phyloP scores from a whole-genome alignment of 2,797 vertebrate genomes.

The Mallotus villosus region DNA sequence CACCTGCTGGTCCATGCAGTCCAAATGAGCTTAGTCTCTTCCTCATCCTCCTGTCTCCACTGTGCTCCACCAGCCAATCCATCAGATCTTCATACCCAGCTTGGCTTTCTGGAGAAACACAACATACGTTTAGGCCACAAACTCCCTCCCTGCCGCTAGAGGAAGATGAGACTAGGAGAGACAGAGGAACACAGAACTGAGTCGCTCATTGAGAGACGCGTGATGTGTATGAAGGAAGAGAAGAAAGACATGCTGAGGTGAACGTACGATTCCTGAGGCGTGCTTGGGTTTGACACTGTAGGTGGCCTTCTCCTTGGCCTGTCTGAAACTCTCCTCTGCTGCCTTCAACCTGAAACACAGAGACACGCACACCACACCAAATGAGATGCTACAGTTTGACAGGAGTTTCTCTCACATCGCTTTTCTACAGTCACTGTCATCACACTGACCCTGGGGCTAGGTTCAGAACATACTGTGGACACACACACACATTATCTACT shows the following conservation, averaged over 20 bases:
- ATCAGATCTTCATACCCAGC: constrained; percentile 94
- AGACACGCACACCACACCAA: background rate
- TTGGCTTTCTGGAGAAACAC: constrained; percentile 89
- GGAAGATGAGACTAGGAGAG: background rate
- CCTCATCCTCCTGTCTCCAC: background rate
- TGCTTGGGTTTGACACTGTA: constrained; percentile 96
- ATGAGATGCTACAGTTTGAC: background rate
- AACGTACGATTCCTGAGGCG: constrained; percentile 91
- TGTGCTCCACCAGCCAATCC: constrained; percentile 27
- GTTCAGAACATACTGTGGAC: background rate
- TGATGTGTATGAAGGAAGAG: background rate
- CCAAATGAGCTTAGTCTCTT: constrained; percentile 6
- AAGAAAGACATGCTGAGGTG: background rate
- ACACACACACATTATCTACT: background rate
- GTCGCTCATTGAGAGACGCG: background rate
- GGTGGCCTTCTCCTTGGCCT: constrained; percentile 90
- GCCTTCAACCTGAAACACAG: constrained; percentile 82
- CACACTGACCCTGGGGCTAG: too few species aligned
- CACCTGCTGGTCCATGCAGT: constrained; percentile 18
- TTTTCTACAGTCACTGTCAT: too few species aligned
- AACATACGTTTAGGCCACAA: constrained; percentile 5
- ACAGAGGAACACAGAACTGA: too few species aligned
- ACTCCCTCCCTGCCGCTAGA: too few species aligned
- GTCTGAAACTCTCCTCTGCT: constrained; percentile 89
- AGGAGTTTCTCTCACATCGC: too few species aligned